These are phyloP conservation scores for Melanotaenia duboulayi DNA, from an alignment of 2,113 vertebrate genomes.

Conservation along the genomic window DNA sequence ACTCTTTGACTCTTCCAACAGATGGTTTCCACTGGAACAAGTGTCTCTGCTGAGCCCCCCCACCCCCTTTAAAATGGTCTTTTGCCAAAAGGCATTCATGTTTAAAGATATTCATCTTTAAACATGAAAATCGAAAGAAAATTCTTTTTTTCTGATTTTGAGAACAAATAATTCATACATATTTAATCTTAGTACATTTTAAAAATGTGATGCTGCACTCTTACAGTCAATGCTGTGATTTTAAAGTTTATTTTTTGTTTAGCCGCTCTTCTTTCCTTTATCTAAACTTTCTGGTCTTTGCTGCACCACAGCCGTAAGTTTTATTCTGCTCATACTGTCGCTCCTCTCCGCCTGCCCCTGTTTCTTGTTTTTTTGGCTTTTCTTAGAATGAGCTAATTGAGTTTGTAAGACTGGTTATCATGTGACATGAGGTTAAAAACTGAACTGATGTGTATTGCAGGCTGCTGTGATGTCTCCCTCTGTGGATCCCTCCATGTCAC, in stretches of 20 bases:
- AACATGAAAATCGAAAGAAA: slow-evolving; percentile 37
- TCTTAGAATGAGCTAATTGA: slow-evolving; percentile 3
- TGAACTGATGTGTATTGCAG: slow-evolving; percentile 53
- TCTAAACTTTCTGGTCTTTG: neutral
- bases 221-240: neutral
- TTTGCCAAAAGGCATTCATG: slow-evolving; percentile 61
- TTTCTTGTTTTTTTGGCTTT: slow-evolving; percentile 7
- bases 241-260: neutral
- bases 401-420: slow-evolving; percentile 3
- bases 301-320: neutral
- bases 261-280: neutral
- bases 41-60: slow-evolving; percentile 75
- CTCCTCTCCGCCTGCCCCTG: too few relatives aligned
- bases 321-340: neutral
- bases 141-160: neutral
- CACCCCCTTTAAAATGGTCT: slow-evolving; percentile 61
- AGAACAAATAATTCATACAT: neutral
- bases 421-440: slow-evolving; percentile 21
- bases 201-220: neutral
- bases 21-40: slow-evolving; percentile 83
- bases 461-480: slow-evolving; percentile 81
- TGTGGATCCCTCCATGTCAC: slow-evolving; percentile 94
- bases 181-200: neutral
- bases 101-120: slow-evolving; percentile 52
- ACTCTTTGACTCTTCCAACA: slow-evolving; percentile 83